phyloP scores from a whole-genome alignment of 2,888 invertebrate genomes.

The Tuta absoluta region DNA sequence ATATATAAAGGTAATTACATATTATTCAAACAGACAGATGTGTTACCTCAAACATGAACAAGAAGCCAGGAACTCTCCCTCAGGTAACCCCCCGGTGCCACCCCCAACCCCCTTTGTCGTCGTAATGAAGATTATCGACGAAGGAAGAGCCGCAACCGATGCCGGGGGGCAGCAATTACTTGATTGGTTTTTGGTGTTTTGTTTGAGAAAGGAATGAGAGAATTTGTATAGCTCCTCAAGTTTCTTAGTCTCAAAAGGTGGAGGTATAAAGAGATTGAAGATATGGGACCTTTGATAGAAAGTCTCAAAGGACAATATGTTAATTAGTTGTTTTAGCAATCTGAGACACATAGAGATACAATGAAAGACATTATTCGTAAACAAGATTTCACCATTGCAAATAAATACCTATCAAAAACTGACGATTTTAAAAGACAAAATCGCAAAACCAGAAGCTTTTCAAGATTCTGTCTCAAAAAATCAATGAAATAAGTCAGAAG shows the following conservation, averaged over 20 bases:
- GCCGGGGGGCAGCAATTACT: conserved; percentile 62
- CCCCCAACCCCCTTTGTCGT: conserved; percentile 43
- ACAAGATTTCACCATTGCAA: background rate
- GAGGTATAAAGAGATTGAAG: conserved; percentile 28
- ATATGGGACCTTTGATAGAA: conserved; percentile 30
- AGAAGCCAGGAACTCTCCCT: conserved; percentile 17
- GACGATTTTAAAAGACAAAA: conserved; percentile 24
- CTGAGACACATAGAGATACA: background rate
- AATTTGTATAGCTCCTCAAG: conserved; percentile 37
- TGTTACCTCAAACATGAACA: conserved; percentile 16
- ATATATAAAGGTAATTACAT: background rate
- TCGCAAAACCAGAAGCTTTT: conserved; percentile 26
- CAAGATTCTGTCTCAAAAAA: conserved; percentile 28
- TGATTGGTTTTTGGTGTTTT: conserved; percentile 75
- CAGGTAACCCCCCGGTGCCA: conserved; percentile 37
- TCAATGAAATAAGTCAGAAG: conserved; percentile 32
- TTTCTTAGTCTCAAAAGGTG: conserved; percentile 37
- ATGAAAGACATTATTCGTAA: background rate
- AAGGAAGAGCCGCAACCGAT: conserved; percentile 42
- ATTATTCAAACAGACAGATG: conserved; percentile 14
- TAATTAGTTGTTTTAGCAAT: conserved; percentile 20
- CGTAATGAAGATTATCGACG: conserved; percentile 67
- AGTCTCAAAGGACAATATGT: conserved; percentile 23
- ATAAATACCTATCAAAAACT: conserved; percentile 3
- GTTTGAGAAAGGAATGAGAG: conserved; percentile 35